phyloP scores from a whole-genome alignment of 2,888 invertebrate species.

The Melipona bicolor region DNA sequence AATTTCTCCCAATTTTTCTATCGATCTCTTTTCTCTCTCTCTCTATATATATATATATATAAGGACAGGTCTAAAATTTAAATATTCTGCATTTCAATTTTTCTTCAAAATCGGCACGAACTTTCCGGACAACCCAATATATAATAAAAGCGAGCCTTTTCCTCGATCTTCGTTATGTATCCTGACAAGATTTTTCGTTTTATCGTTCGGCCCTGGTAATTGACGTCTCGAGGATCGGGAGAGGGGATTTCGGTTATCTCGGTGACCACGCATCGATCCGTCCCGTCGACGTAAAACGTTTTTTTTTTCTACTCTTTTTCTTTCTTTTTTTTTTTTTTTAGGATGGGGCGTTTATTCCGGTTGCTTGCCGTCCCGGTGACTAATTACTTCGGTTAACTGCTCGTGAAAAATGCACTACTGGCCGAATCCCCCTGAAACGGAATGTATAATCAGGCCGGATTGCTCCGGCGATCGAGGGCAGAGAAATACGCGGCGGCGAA shows the following conservation, averaged over 20 bases:
- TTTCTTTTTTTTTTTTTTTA: constrained; percentile 35
- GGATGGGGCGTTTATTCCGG: constrained; percentile 66
- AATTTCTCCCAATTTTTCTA: too few relatives aligned
- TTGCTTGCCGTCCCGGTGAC: constrained; percentile 65
- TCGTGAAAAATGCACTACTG: constrained; percentile 74
- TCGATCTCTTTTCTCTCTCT: too few relatives aligned
- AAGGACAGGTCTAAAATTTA: too few relatives aligned
- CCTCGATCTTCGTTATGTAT: constrained; percentile 7
- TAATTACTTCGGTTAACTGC: constrained; percentile 75
- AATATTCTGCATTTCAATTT: too few relatives aligned
- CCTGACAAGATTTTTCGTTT: constrained; percentile 32
- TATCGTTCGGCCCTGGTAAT: constrained; percentile 39
- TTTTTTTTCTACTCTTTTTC: neutral
- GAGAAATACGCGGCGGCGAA: constrained; percentile 37
- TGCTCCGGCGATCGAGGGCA: constrained; percentile 54
- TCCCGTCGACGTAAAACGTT: constrained; percentile 52
- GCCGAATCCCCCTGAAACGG: constrained; percentile 74
- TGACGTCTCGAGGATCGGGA: constrained; percentile 45
- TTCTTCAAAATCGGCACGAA: too few relatives aligned
- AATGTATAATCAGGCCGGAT: constrained; percentile 76
- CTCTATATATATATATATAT: too few relatives aligned
- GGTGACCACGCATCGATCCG: constrained; percentile 53
- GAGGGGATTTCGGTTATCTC: constrained; percentile 6
- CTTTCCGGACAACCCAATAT: too few relatives aligned
- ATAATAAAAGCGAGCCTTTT: neutral